These are phyloP conservation scores for Crenichthys baileyi DNA, from an alignment of 2,797 vertebrate genomes.

Conservation along the genomic window DNA sequence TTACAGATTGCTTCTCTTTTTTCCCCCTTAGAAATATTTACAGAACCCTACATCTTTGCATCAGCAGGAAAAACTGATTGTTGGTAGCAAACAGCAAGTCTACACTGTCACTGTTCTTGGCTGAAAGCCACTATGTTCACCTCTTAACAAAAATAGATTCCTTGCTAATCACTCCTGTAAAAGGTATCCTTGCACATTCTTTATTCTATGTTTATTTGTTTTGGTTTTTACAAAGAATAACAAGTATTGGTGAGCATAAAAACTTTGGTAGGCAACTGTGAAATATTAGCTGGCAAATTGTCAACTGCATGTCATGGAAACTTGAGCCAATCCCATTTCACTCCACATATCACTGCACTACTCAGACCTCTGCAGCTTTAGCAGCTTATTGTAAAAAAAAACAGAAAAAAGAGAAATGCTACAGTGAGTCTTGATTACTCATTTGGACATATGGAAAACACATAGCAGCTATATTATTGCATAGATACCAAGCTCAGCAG, in stretches of 20 bases:
- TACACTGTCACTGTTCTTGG: slow-evolving; percentile 27
- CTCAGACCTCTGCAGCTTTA: slow-evolving; percentile 71
- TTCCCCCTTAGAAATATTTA: neutral
- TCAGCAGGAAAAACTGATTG: slow-evolving; percentile 30
- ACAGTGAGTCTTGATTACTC: slow-evolving; percentile 61
- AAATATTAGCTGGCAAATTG: slow-evolving; percentile 75
- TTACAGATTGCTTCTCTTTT: neutral
- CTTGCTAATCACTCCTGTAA: slow-evolving; percentile 61
- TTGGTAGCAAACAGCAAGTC: slow-evolving; percentile 56
- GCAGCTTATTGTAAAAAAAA: slow-evolving; percentile 68
- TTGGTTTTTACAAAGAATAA: slow-evolving; percentile 65
- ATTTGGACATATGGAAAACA: slow-evolving; percentile 51
- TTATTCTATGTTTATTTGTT: slow-evolving; percentile 47
- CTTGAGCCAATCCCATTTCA: slow-evolving; percentile 70
- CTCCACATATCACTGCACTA: slow-evolving; percentile 78
- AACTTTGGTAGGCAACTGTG: slow-evolving; percentile 81
- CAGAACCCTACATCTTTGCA: slow-evolving; percentile 21
- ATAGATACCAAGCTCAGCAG: slow-evolving; percentile 48
- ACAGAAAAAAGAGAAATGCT: slow-evolving; percentile 56
- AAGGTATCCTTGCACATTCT: slow-evolving; percentile 72
- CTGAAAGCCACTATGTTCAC: slow-evolving; percentile 42
- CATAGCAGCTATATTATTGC: slow-evolving; percentile 52
- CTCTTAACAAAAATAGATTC: slow-evolving; percentile 46
- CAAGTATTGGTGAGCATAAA: slow-evolving; percentile 73
- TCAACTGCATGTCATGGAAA: slow-evolving; percentile 70